Base-by-base conservation (phyloP, 2,113 vertebrate genomes). In the Cottus gobio region DNA sequence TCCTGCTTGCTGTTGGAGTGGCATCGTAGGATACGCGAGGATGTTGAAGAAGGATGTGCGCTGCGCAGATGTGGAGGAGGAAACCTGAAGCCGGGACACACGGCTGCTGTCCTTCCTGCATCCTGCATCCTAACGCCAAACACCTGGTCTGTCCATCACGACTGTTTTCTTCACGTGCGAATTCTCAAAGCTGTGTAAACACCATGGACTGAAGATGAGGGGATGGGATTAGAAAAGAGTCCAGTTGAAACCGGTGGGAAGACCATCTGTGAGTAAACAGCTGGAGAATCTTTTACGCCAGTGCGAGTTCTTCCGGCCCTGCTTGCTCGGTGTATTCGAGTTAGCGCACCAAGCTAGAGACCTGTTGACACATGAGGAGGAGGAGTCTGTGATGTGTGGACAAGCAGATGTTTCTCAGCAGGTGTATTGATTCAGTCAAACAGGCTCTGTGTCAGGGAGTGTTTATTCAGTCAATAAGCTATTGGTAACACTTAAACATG, bases 41-140 rank as follows among this genome's bases (percentile, higher is more conserved):
- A 67, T 68, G 42, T 65, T 46, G n/a, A 36, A 60, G 39, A n/a
- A 75, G 70, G 83, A 84, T 63, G 80, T 26, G 64, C 11, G 3
- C n/a, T n/a, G n/a, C n/a, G n/a, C n/a, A n/a, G 84, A 84, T 90
- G 86, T 75, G 75, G 76, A 89, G 73, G 86, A 88, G 90, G 85
- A 84, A 81, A 75, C 76, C 67, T 83, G 65, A 89, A 63, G 83
- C 85, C 77, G 48, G 80, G 82, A 85, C 76, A 67, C 3, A 57
- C 74, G 3, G 34, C 71, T 34, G 61, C 80, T 61, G 30, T 90
- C 85, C 83, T 91, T 93, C 91, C 91, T 92, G 87, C 48, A 75
- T 94, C 91, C 91, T 91, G 85, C 75, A 68, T 84, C 77, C 82
- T 71, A 44, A 72, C 36, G 30, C 82, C 46, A 0, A 71, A 65